These are phyloP conservation scores for Epistrophe grossulariae DNA, from an alignment of 2,888 invertebrate species.

Conservation along the genomic window DNA sequence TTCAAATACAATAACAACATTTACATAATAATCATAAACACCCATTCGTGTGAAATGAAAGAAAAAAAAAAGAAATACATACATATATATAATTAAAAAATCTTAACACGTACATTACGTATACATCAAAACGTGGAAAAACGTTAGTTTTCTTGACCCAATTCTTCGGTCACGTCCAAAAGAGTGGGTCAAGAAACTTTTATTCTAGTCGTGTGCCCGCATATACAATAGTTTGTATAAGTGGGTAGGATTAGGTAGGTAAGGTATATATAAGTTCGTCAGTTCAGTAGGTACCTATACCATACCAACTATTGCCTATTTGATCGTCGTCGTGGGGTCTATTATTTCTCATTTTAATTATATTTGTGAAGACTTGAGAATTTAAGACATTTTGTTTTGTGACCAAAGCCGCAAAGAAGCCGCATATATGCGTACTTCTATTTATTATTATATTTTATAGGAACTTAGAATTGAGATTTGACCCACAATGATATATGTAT, in stretches of 20 bases:
- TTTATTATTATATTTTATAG: neutral
- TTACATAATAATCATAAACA: conserved; percentile 8
- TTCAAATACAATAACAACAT: neutral
- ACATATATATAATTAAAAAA: neutral
- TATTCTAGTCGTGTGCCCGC: conserved; percentile 56
- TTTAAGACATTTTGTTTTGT: conserved; percentile 9
- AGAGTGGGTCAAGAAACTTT: conserved; percentile 71
- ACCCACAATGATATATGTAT: neutral
- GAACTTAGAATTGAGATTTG: conserved; percentile 2
- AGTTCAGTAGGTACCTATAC: too few species aligned
- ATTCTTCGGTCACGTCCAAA: conserved; percentile 54
- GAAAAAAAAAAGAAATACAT: neutral
- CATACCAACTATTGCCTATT: conserved; percentile 6
- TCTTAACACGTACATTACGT: neutral
- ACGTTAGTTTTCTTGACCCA: conserved; percentile 72
- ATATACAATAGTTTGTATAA: neutral
- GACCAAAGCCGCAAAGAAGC: conserved; percentile 4
- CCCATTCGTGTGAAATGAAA: conserved; percentile 8
- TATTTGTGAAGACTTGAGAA: neutral
- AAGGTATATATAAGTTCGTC: too few species aligned
- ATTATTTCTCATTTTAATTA: conserved; percentile 8
- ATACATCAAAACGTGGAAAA: conserved; percentile 42
- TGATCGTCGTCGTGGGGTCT: neutral
- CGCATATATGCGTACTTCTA: too few species aligned
- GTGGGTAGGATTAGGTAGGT: neutral